Base-by-base conservation (phyloP, 2,888 invertebrate genomes). In the Dryobotodes eremita region DNA sequence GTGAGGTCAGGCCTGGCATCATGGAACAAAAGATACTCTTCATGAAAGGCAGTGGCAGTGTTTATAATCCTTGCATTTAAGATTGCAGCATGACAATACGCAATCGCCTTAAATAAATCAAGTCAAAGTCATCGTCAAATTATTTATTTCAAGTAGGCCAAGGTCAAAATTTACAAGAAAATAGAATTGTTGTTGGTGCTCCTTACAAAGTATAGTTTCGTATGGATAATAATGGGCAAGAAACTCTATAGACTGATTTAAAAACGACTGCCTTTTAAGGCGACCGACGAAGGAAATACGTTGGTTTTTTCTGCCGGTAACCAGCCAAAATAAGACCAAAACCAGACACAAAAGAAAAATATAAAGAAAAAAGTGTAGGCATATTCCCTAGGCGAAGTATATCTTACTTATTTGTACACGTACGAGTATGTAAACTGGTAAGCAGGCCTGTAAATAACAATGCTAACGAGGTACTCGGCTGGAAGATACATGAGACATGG, bases 371-470 rank as follows among this genome's bases (percentile, higher is more conserved):
- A 55, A 64, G 23, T 26, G 53, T 55, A 64, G 53, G n/a, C 46
- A 59, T 74, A 74, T 74, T 73, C 75, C 59, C 75, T 75, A 72
- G 71, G 68, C 66, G 72, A 64, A 75, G 80, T 85, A 86, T 84
- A 84, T 85, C 84, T 86, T 70, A 84, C 71, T 82, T 86, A 83
- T 84, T 79, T 82, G 85, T 77, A 77, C 70, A 71, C 65, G 74
- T 72, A 75, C 79, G n/a, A 64, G 75, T 82, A 87, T 79, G 87
- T 86, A 77, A 84, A 87, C 84, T 76, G 77, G 85, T 66, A 68
- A 77, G 74, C 87, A 86, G 50, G 70, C 59, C 71, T 71, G 79
- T 85, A 85, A 86, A 87, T 82, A 87, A 87, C 78, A 61, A 68
- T 71, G 75, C 70, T 85, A 86, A 86, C 88, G 88, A 86, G 73